Conservation (phyloP, 30 jellyfish, hydroid and myxozoan species). For the Aurelia aurita region DNA sequence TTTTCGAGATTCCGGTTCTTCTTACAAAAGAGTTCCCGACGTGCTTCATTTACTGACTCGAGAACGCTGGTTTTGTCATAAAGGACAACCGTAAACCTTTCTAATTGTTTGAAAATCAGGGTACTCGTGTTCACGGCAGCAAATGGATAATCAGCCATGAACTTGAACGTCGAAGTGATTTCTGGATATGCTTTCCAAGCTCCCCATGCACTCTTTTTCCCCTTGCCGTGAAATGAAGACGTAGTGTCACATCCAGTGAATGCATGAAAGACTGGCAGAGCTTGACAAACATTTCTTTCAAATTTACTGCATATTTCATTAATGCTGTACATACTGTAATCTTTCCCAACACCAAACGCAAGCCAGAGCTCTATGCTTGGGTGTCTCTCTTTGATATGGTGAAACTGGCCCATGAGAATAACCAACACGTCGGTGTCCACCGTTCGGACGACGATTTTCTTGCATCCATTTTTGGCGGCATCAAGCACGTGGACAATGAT, state of each 20-base stretch:
- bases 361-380: conserved; percentile 29
- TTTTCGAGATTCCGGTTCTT: conserved; percentile 8
- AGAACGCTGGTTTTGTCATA: conserved; percentile 24
- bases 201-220: conserved; percentile 7
- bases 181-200: conserved; percentile 35
- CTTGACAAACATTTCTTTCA: conserved; percentile 8
- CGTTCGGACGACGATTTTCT: conserved; percentile 29
- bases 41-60: conserved; percentile 40
- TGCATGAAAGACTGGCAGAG: conserved; percentile 10
- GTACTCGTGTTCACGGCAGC: conserved; percentile 3
- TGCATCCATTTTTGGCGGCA: conserved; percentile 18
- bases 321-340: neutral
- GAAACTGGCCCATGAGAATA: neutral
- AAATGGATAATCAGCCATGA: neutral
- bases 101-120: conserved; percentile 19
- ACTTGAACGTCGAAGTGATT: conserved; percentile 6
- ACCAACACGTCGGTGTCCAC: conserved; percentile 58
- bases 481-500: conserved; percentile 40
- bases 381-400: neutral
- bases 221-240: conserved; percentile 19
- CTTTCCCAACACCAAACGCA: conserved; percentile 51
- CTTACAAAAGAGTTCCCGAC: conserved; percentile 16
- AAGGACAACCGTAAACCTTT: conserved; percentile 22
- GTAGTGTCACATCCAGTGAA: conserved; percentile 37
- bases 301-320: neutral